Evolutionary conservation across 2,888 invertebrate genomes (phyloP), one percentile per base, ranked within the genome.

Genomic region (Incurvaria masculella): DNA sequence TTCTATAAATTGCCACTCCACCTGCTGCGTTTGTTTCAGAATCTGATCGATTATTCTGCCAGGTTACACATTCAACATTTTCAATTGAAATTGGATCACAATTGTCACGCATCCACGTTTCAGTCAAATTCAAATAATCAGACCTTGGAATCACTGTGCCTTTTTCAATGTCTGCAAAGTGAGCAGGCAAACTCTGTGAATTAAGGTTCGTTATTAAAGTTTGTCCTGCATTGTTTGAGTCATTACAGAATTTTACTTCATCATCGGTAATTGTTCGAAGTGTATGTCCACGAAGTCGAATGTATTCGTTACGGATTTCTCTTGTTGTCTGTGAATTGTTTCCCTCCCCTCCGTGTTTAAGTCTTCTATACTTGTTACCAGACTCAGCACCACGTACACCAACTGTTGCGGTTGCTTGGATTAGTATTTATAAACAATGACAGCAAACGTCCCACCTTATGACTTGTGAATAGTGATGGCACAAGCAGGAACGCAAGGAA

Each of bases 61-160:
- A 16, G 17, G 53, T 44, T 53, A 55, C 42, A 38, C 55, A 57
- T 42, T 56, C 51, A 54, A 42, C 53, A 54, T 49, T 47, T 10
- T 53, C 47, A 44, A 54, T 51, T 53, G 54, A 18, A 55, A 11
- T 5, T 55, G 55, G 55, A 40, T 55, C 52, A 56, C 54, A 53
- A 55, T n/a, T 55, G 52, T 56, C 50, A 19, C 56, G 54, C 56
- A 57, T 58, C 57, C 55, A 58, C 54, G 54, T 55, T 56, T 56
- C 55, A 42, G 55, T 57, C 52, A 57, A 40, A 21, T 55, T 43
- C 20, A 52, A 53, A 54, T 57, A 56, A 38, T 53, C 55, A 49
- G 56, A 54, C 21, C 53, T 49, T 56, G 54, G 54, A 38, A 53
- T 55, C 51, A 54, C 53, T 54, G 55, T 55, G 48, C 55, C 33